phyloP scores from a whole-genome alignment of 2,113 vertebrate genomes.

The Eira barbara region DNA sequence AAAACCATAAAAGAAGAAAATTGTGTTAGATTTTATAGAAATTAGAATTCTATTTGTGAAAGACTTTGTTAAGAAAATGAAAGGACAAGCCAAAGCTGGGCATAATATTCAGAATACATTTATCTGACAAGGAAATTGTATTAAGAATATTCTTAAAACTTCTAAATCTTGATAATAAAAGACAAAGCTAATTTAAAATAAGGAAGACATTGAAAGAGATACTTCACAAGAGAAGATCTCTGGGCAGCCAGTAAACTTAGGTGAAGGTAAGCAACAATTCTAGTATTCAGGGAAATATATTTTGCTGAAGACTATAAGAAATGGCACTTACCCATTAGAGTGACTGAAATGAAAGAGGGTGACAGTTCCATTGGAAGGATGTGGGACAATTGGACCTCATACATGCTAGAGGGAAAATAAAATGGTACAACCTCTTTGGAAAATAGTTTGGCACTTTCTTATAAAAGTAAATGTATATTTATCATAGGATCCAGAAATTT shows the following conservation, averaged over 20 bases:
- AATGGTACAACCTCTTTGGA: not conserved
- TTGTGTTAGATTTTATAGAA: not conserved
- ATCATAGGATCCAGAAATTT: not conserved
- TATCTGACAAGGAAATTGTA: not conserved
- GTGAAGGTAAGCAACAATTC: not conserved
- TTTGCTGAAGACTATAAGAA: not conserved
- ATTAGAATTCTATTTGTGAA: not conserved
- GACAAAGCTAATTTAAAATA: not conserved
- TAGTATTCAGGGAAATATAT: not conserved
- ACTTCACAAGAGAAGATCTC: not conserved
- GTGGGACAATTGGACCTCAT: not conserved
- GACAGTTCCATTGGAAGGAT: not conserved
- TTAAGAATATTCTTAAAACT: not conserved
- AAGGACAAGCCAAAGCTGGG: not conserved
- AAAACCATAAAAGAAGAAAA: not conserved
- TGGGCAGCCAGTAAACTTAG: not conserved
- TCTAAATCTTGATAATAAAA: not conserved
- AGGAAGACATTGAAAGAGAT: too few relatives aligned
- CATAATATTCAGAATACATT: not conserved
- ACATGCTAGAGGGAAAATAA: not conserved
- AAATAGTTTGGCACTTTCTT: not conserved
- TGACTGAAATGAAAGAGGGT: not conserved
- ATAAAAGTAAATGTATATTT: not conserved
- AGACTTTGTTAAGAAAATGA: not conserved
- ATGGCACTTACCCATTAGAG: not conserved